Percentiles rank a stretch among this genome's conserved stretches.
These are phyloP conservation scores for Erebia palarica DNA, from an alignment of 2,888 invertebrate genomes.

Conservation along the genomic window DNA sequence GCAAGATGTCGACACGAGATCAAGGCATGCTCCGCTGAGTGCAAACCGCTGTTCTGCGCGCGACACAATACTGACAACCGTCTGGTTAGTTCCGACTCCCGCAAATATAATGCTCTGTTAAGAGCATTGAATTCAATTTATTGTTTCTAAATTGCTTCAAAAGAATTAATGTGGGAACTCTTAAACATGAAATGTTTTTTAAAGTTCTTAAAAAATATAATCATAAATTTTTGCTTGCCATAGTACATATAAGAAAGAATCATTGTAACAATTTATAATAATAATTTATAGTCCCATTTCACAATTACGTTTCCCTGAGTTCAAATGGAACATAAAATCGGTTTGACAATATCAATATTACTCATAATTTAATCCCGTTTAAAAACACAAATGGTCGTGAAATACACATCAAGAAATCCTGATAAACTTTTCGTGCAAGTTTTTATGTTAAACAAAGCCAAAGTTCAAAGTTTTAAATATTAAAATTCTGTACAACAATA, in stretches of 20 bases:
- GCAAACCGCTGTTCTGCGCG: conserved; percentile 49
- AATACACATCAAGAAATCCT: background rate
- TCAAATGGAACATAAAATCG: too few species aligned
- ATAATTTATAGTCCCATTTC: too few species aligned
- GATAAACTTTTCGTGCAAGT: background rate
- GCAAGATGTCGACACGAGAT: conserved; percentile 40
- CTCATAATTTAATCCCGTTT: too few species aligned
- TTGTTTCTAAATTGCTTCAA: conserved; percentile 15
- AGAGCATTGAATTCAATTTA: conserved; percentile 39
- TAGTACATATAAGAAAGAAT: too few species aligned
- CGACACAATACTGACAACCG: conserved; percentile 49
- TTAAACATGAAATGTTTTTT: background rate
- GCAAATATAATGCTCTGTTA: conserved; percentile 33
- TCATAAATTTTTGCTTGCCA: too few species aligned
- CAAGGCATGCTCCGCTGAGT: conserved; percentile 50
- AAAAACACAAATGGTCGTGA: background rate
- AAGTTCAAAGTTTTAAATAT: background rate
- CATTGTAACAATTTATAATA: too few species aligned
- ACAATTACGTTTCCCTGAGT: too few species aligned
- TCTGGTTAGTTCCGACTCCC: conserved; percentile 40
- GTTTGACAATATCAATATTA: too few species aligned
- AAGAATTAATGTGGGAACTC: conserved; percentile 14
- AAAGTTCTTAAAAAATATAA: too few species aligned
- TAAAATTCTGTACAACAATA: too few species aligned
- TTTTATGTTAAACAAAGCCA: background rate